Evolutionary conservation across 2,888 invertebrate species (phyloP).

Genomic region (Automeris io): DNA sequence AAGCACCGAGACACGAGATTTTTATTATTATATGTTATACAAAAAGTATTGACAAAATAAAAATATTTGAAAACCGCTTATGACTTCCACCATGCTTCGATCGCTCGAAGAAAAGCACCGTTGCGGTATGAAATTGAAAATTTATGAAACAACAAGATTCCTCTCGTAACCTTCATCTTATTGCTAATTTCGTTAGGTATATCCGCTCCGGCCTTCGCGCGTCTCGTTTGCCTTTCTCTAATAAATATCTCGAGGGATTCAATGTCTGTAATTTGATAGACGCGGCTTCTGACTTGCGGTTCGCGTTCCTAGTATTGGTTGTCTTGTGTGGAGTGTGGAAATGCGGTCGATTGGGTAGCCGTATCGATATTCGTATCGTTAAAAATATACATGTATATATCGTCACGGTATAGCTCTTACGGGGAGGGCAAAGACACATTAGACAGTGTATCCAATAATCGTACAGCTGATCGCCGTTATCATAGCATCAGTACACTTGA

Average conservation of each 20-base stretch:
- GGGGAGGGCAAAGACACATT: too few species aligned
- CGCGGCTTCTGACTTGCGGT: background rate
- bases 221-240: background rate
- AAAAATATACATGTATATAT: too few species aligned
- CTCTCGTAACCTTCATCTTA: conserved; percentile 8
- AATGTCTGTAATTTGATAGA: conserved; percentile 2
- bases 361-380: too few species aligned
- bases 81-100: conserved; percentile 12
- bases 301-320: background rate
- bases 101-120: conserved; percentile 19
- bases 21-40: too few species aligned
- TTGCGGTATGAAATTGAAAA: conserved; percentile 36
- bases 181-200: conserved; percentile 1
- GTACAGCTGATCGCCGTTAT: too few species aligned
- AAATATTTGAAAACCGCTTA: background rate
- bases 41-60: background rate
- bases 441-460: too few species aligned
- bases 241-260: background rate
- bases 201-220: background rate
- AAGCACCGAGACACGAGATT: too few species aligned
- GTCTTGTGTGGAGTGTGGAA: too few species aligned
- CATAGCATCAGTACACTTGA: too few species aligned
- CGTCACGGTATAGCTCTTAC: too few species aligned
- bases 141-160: conserved; percentile 35
- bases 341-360: too few species aligned